Base-by-base conservation (phyloP, 53 echinoderm and acorn worm species). In the Echinarachnius parma region DNA sequence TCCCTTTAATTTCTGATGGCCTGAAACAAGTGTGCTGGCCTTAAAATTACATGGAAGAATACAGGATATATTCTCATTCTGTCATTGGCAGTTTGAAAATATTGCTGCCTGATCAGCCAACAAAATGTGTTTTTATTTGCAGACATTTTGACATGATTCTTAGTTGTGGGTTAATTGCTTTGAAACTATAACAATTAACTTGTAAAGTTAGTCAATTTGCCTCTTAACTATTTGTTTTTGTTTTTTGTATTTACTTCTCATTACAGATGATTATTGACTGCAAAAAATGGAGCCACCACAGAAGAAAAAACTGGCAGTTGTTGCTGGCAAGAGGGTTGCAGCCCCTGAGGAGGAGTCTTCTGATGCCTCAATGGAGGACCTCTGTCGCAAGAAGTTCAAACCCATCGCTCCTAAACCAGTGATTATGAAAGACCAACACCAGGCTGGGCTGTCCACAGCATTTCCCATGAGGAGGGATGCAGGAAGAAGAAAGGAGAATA, bases 381-480 rank as follows among this genome's bases (percentile, higher is more conserved):
- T 98, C 16, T 98, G 98, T 65, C 82, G 98, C 18, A 98, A 98
- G 75, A 98, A 98, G 45, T 98, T 98, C 77, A 98, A 98, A 82
- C 98, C 98, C 22, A 98, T 98, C 24, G 98, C 98, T 64, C 98
- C 98, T 10, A 98, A 92, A 50, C 98, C 98, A 13, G 82, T 86
- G 26, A 83, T 96, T 3, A 82, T 84, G 62, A 96, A 91, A 59
- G 98, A 98, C 66, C 75, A 88, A 9, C 98, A 98, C 35, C 96
- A 96, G 80, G 82, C 96, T 16, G 87, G 91, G 31, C 82, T 96
- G 23, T 81, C 87, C 11, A 77, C 94, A 23, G 82, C 85, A 2
- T 65, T 88, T 8, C 98, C 91, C 5, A 80, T 91, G 21, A 91
- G 86, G 61, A 80, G 81, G 0, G 57, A 56, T 55, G 55, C 35